These are phyloP conservation scores for Coregonus clupeaformis DNA, from an alignment of 2,113 vertebrate species.

Conservation along the genomic window DNA sequence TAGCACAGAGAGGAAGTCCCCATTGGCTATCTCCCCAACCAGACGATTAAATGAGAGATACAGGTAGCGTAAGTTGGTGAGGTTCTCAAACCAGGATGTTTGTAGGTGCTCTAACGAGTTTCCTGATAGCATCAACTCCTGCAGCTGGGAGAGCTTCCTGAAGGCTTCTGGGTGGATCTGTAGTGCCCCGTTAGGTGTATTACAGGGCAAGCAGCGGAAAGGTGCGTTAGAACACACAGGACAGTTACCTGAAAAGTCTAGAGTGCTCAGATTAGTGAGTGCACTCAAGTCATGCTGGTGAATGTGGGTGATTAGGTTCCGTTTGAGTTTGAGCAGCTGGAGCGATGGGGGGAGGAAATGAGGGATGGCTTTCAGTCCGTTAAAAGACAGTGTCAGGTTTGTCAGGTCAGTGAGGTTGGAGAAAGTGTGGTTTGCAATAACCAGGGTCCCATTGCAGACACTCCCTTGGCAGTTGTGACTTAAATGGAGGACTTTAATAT, in stretches of 20 bases:
- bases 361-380: constrained; percentile 28
- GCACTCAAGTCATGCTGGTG: constrained; percentile 15
- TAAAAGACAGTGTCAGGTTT: constrained; percentile 15
- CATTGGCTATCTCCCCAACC: constrained; percentile 36
- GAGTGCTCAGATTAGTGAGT: constrained; percentile 25
- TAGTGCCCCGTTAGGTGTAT: constrained; percentile 22
- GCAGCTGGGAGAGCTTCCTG: constrained; percentile 22
- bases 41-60: constrained; percentile 62
- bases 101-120: constrained; percentile 32
- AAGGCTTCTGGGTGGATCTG: constrained; percentile 47
- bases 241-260: constrained; percentile 62
- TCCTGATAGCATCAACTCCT: constrained; percentile 45
- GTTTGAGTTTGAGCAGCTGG: constrained; percentile 11
- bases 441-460: background rate
- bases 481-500: background rate
- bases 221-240: constrained; percentile 51
- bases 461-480: constrained; percentile 35
- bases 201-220: constrained; percentile 36
- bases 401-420: constrained; percentile 14
- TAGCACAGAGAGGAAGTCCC: constrained; percentile 51
- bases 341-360: background rate
- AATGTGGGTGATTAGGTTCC: constrained; percentile 45
- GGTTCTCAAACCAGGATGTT: constrained; percentile 48
- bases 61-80: constrained; percentile 41
- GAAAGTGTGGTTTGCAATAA: constrained; percentile 10